Conservation (phyloP, 2,113 vertebrate genomes). For the Peromyscus polionotus region DNA sequence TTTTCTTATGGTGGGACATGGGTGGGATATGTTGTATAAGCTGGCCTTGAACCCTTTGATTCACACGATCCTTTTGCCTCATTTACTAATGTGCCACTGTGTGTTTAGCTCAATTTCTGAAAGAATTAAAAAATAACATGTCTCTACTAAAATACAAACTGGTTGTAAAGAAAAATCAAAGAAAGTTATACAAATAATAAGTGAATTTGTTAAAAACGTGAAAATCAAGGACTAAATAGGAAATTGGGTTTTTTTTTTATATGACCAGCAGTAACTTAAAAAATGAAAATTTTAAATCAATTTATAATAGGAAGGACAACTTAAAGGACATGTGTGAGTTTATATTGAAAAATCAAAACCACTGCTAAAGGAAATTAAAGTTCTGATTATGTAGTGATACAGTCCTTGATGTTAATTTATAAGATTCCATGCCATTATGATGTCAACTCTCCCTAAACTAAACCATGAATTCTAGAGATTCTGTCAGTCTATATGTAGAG, state of each 20-base stretch:
- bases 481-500: not conserved
- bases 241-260: not conserved
- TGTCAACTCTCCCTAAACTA: constrained; percentile 6
- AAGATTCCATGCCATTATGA: not conserved
- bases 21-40: not conserved
- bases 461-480: constrained; percentile 4
- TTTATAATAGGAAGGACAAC: not conserved
- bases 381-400: not conserved
- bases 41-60: not conserved
- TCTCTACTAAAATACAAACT: not conserved
- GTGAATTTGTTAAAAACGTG: constrained; percentile 38
- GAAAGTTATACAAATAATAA: constrained; percentile 24
- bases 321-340: not conserved
- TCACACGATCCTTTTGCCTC: not conserved
- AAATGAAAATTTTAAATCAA: not conserved
- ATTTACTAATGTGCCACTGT: not conserved
- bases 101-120: not conserved
- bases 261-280: constrained; percentile 10
- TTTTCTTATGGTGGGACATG: not conserved
- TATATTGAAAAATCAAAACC: not conserved
- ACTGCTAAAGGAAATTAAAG: constrained; percentile 32
- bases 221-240: constrained; percentile 1
- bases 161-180: constrained; percentile 16
- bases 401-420: not conserved
- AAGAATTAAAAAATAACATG: not conserved